Percentiles rank a stretch among this genome's conserved stretches.
phyloP scores from a whole-genome alignment of 2,797 vertebrate genomes.

The Gambelia wislizenii region DNA sequence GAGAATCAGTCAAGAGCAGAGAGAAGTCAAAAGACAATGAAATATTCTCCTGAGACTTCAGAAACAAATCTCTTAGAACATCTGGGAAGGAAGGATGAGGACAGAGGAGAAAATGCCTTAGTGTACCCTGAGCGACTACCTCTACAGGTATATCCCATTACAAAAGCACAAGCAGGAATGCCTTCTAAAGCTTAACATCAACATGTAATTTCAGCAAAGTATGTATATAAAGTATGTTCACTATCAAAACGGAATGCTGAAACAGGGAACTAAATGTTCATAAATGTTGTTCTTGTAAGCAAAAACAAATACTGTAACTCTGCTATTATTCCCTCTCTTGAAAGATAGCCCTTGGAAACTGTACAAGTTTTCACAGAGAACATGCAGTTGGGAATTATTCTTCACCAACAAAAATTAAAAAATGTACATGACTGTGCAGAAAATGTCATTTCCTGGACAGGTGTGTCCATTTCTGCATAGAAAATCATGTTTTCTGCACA shows the following conservation, averaged over 20 bases:
- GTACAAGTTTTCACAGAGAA: too few relatives aligned
- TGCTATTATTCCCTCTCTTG: too few relatives aligned
- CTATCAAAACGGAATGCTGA: neutral
- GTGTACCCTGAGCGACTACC: neutral
- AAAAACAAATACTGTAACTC: too few relatives aligned
- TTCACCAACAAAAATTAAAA: too few relatives aligned
- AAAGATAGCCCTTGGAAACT: neutral
- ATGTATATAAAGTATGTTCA: neutral
- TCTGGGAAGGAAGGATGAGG: neutral
- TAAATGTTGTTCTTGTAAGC: too few relatives aligned
- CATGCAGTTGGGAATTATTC: too few relatives aligned
- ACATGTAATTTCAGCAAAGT: neutral
- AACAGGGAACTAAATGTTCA: too few relatives aligned
- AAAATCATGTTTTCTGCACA: too few relatives aligned
- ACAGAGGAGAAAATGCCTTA: neutral
- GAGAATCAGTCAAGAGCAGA: slow-evolving; percentile 49
- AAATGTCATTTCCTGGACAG: too few relatives aligned
- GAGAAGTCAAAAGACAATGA: slow-evolving; percentile 57
- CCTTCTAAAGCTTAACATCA: neutral
- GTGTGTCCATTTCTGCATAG: too few relatives aligned
- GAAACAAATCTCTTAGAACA: neutral
- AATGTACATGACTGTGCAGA: too few relatives aligned
- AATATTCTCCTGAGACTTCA: slow-evolving; percentile 51
- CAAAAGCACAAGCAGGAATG: neutral
- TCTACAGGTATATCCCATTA: neutral